Conservation (phyloP, 2,113 vertebrate species). For the Colius striatus region DNA sequence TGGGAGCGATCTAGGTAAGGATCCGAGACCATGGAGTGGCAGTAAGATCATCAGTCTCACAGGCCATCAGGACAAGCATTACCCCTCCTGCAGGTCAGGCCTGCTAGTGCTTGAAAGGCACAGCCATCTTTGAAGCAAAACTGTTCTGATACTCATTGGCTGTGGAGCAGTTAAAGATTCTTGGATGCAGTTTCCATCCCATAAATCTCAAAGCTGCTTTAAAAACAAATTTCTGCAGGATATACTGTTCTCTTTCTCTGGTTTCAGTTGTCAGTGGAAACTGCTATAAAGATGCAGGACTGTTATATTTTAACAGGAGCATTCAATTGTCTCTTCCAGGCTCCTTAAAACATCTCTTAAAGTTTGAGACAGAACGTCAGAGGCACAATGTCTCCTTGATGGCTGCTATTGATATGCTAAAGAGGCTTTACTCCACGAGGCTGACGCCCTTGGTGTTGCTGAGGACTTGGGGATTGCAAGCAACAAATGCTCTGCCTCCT, state of each 20-base stretch:
- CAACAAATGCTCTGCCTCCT: constrained; percentile 86
- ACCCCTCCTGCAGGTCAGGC: background rate
- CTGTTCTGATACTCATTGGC: background rate
- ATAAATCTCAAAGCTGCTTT: background rate
- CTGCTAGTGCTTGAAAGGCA: background rate
- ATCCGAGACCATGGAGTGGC: background rate
- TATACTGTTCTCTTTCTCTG: background rate
- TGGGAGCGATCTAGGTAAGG: constrained; percentile 93
- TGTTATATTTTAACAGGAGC: background rate
- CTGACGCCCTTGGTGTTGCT: constrained; percentile 86
- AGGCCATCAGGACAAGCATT: background rate
- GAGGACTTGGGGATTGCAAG: constrained; percentile 91
- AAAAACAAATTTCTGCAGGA: background rate
- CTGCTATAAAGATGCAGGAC: background rate
- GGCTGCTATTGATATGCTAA: constrained; percentile 88
- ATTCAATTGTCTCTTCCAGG: constrained; percentile 74
- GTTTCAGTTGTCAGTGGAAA: background rate
- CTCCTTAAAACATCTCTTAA: constrained; percentile 88
- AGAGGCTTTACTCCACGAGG: constrained; percentile 91
- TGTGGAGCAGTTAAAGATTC: background rate
- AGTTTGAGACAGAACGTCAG: constrained; percentile 92
- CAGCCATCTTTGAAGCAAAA: background rate
- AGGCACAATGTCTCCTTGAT: constrained; percentile 93
- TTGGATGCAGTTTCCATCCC: background rate
- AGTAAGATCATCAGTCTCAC: background rate